Conservation (phyloP, 2,888 invertebrate genomes). For the Drosophila nr. perissopoda region DNA sequence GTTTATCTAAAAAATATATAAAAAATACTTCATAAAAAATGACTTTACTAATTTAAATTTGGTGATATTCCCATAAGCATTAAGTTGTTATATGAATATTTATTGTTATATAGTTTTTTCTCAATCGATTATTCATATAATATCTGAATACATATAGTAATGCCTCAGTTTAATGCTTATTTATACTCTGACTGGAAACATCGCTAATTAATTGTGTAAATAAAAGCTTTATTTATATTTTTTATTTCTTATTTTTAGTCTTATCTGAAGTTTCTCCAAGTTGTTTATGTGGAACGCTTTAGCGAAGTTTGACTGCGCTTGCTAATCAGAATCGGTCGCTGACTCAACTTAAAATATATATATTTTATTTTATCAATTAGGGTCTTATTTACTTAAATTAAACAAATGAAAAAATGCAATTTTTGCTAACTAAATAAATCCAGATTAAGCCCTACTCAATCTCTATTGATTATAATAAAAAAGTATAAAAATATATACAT, state of each 20-base stretch:
- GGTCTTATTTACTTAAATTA: background rate
- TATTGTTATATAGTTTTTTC: background rate
- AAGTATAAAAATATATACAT: too few relatives aligned
- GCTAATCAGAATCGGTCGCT: background rate
- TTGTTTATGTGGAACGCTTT: background rate
- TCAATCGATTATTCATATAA: background rate
- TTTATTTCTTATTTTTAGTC: background rate
- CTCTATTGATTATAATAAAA: background rate
- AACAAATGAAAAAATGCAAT: background rate
- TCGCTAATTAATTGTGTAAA: background rate
- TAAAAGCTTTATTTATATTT: background rate
- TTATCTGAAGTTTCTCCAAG: background rate
- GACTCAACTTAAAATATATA: background rate
- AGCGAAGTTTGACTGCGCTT: background rate
- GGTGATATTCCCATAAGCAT: background rate
- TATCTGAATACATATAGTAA: background rate
- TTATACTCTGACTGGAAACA: background rate
- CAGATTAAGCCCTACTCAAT: fast-evolving
- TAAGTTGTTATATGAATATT: background rate
- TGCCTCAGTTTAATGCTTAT: background rate
- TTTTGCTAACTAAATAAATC: background rate
- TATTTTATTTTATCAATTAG: background rate
- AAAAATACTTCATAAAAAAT: too few relatives aligned
- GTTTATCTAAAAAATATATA: too few relatives aligned
- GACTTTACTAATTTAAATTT: too few relatives aligned